Conservation (phyloP, 2,888 invertebrate genomes). For the Cancer borealis region DNA sequence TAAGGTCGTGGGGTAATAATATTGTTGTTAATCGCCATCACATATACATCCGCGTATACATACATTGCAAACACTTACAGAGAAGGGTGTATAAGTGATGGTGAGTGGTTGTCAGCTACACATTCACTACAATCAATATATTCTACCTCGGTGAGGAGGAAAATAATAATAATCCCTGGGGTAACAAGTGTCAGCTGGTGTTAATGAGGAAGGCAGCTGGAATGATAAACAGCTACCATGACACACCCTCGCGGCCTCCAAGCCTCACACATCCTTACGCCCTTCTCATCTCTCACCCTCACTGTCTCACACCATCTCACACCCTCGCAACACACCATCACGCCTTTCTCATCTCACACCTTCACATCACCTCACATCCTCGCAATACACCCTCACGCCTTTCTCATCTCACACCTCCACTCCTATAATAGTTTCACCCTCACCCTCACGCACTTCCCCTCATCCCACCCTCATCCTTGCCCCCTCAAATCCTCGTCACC, state of each 20-base stretch:
- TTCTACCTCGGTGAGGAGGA: not conserved
- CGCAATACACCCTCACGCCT: not conserved
- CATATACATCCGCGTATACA: too few species aligned
- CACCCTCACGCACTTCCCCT: not conserved
- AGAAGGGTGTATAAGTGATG: not conserved
- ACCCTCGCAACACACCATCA: not conserved
- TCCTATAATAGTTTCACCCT: not conserved
- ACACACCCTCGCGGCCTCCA: not conserved
- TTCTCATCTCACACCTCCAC: not conserved
- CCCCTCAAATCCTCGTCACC: not conserved
- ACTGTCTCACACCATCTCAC: not conserved
- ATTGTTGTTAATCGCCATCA: too few species aligned
- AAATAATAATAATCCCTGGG: not conserved
- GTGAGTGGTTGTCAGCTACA: not conserved
- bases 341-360: not conserved
- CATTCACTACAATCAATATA: not conserved
- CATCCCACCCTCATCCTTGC: not conserved
- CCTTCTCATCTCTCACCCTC: not conserved
- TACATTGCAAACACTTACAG: too few species aligned
- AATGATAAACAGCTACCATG: not conserved
- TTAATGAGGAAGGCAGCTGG: constrained; percentile 4
- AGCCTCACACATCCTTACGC: not conserved
- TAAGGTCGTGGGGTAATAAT: too few species aligned
- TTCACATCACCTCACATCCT: not conserved
- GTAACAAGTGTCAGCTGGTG: constrained; percentile 20